Base-by-base conservation (phyloP, 2,113 vertebrate species). In the Melanostigma gelatinosum region DNA sequence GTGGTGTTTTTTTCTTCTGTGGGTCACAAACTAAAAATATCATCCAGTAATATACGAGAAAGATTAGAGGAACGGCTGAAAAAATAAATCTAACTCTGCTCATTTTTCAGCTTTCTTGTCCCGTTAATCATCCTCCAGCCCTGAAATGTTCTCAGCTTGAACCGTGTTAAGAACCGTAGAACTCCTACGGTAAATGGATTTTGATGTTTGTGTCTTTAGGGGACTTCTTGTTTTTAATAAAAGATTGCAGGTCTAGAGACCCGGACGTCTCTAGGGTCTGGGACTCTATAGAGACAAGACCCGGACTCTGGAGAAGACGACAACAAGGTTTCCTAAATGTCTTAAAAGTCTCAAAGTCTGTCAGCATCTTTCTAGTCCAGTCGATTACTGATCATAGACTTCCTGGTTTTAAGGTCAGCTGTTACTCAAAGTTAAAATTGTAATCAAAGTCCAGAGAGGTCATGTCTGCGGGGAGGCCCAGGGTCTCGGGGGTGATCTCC, bases 341-440 rank as follows among this genome's bases (percentile, higher is more conserved):
- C 13, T 58, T n/a, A n/a, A 71, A 72, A 60, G 44, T 10, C 24
- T 64, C 20, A 69, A 34, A 68, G 36, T 29, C 58, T 16, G 13
- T 75, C 46, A 57, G 50, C 9, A 11, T 52, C 40, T 50, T 36
- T 44, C 52, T 60, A 69, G 40, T 74, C 65, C 61, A 48, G 44
- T 54, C 15, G 29, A 8, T 27, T 2, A 38, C 11, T n/a, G 16
- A 55, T n/a, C n/a, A 27, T 22, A 50, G 20, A 46, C 58, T 32
- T 29, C 46, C 8, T 34, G 32, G 48, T 7, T 4, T n/a, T 16
- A 18, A 0, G 1, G 1, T 44, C 15, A 9, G 3, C 16, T 63
- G 3, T 76, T 89, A 94, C 36, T 92, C 91, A 88, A 92, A 91
- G 82, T 90, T 88, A 50, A 92, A 91, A 66, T 90, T 57, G 0